A percentile compares a stretch with the other conserved stretches of the same genome.
phyloP scores from a whole-genome alignment of 1,140 invertebrate species.

The Drosophila azteca region DNA sequence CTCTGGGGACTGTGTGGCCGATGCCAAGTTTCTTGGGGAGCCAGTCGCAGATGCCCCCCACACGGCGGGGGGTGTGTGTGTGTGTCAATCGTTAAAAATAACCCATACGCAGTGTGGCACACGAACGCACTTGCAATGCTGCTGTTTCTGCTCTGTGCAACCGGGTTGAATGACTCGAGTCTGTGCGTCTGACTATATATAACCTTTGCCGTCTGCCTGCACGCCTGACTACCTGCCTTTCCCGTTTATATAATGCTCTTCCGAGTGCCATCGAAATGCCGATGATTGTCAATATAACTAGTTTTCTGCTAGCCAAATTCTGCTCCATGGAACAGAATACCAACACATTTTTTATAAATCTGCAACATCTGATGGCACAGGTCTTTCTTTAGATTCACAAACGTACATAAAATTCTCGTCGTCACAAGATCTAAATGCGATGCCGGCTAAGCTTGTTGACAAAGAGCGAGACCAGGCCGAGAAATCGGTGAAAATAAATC shows the following conservation, averaged over 20 bases:
- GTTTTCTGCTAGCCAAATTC: not conserved
- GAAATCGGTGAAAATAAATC: conserved; percentile 59
- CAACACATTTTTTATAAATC: conserved; percentile 14
- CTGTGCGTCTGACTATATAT: conserved; percentile 22
- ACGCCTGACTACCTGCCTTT: no score
- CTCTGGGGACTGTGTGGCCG: conserved; percentile 9
- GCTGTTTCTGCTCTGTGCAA: conserved; percentile 12
- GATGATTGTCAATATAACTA: not conserved
- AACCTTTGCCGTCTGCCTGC: conserved; percentile 17
- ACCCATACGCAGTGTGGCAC: conserved; percentile 63
- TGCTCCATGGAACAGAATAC: conserved; percentile 42
- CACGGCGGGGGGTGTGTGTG: not conserved
- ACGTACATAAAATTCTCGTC: conserved; percentile 14
- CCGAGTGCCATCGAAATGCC: not conserved
- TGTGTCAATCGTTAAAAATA: conserved; percentile 54
- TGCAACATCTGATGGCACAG: conserved; percentile 18
- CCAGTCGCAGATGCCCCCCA: not conserved
- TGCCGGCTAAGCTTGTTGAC: conserved; percentile 34
- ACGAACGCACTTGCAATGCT: conserved; percentile 32
- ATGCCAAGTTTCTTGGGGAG: conserved; percentile 22
- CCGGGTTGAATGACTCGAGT: conserved; percentile 71
- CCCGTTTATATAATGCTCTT: conserved; percentile 36
- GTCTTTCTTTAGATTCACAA: conserved; percentile 27
- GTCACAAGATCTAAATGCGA: conserved; percentile 28
- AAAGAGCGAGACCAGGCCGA: conserved; percentile 24